Evolutionary conservation across 2,113 vertebrate genomes (phyloP), one percentile per base, ranked within the genome.

Genomic region (Martes martes): DNA sequence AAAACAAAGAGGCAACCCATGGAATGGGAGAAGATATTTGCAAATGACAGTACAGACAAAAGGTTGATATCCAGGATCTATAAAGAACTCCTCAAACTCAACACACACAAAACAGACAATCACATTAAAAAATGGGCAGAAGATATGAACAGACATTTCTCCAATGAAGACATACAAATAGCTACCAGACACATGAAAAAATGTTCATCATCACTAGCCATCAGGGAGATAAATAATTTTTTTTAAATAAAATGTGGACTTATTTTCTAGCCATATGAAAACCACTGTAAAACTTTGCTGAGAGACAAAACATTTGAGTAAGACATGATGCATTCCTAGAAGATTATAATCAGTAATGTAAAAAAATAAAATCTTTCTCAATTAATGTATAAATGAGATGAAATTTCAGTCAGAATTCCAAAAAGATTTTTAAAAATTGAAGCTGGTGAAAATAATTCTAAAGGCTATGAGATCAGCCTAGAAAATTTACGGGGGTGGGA

Each of bases 361-460:
- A 80, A 94, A 94, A 71, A 73, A 81, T 50, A 11, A 36, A 82
- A 18, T 74, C 52, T 91, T 95, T 69, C n/a, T 94, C 50, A 94
- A 59, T 65, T 69, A 80, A 50, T 52, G 33, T 87, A 52, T 52
- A 82, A 95, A 85, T 90, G 73, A 97, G 24, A 69, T 91, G n/a
- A 90, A 87, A 89, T 94, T 91, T 91, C 23, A 11, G 6, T 61
- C 33, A 78, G 39, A 91, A 82, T 91, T 90, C 87, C 42, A 78
- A 69, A 91, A 83, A 55, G 74, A 78, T 61, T 88, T 96, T 94
- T 71, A 55, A 83, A 67, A 88, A 55, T 55, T 95, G 59, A 91
- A 91, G 42, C 67, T 78, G 31, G 21, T 94, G 23, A 83, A 95
- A 88, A 94, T 76, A 91, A 91, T 95, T 82, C n/a, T 42, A 52